Base-by-base conservation (phyloP, 2,888 invertebrate genomes). In the Frankliniella intonsa region DNA sequence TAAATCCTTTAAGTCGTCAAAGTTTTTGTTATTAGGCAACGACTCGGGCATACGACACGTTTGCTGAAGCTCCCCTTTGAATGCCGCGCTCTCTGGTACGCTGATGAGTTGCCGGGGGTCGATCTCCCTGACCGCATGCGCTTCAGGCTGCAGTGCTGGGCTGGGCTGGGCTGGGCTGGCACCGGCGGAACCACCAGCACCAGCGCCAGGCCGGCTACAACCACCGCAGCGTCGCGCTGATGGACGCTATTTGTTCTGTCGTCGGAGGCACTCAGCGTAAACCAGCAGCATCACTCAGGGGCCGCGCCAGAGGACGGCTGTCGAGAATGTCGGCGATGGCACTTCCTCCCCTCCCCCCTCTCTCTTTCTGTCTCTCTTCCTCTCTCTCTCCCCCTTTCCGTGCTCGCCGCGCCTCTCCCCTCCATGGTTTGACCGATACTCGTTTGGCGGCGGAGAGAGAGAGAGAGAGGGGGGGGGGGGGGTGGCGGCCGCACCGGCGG, bases 241-340 rank as follows among this genome's bases (percentile, higher is more conserved):
- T 76, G 69, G 69, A 76, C 69, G 69, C 69, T 76, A 76, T 76
- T 76, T 76, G 69, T 76, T 76, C 69, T 76, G 69, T 76, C 69
- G 69, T 76, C 69, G 69, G 69, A 12, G 69, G 69, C 69, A 76
- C 69, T 76, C 69, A 76, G 69, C 12, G 69, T 76, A 25, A 76
- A 76, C 69, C 69, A 76, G 69, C 69, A 10, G 69, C 69, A 76
- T 76, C 69, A 76, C 69, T 76, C 69, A 76, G 69, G 55, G 55
- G 55, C 55, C 55, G 55, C 55, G 55, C n/a, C 65, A 65, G 19
- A 19, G 22, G 69, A 5, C 69, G 69, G n/a, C 69, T 69, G 55
- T 69, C 17, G 65, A n/a, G 65, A 65, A 65, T 65, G 69, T 69
- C 69, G 69, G 69, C 69, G 17, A 17, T 69, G 22, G 69, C 69